These are phyloP conservation scores for Crepidodera aurea DNA, from an alignment of 2,888 invertebrate genomes.

Conservation along the genomic window DNA sequence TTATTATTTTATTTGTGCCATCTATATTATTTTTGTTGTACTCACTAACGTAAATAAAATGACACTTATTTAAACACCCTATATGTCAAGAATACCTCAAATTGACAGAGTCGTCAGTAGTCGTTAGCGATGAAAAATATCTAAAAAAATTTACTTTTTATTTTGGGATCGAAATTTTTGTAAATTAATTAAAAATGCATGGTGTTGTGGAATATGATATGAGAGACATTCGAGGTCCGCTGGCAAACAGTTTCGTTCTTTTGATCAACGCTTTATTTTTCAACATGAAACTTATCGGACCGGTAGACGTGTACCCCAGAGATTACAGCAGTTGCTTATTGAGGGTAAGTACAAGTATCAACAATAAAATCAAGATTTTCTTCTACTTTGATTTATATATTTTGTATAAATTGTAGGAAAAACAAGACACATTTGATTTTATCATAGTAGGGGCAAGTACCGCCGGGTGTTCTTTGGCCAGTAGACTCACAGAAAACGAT, in stretches of 20 bases:
- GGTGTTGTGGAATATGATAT: constrained; percentile 45
- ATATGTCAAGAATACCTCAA: too few relatives aligned
- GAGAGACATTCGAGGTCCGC: constrained; percentile 44
- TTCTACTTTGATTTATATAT: neutral
- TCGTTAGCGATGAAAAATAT: too few relatives aligned
- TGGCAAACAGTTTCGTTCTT: constrained; percentile 48
- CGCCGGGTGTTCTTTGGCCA: constrained; percentile 64
- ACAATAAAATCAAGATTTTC: neutral
- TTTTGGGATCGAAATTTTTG: neutral
- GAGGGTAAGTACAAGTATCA: constrained; percentile 41
- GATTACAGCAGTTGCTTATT: constrained; percentile 44
- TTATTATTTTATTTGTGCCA: too few relatives aligned
- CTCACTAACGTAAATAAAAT: too few relatives aligned
- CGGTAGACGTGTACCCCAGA: constrained; percentile 45
- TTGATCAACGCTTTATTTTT: constrained; percentile 49
- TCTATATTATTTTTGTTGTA: too few relatives aligned
- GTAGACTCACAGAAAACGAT: constrained; percentile 58
- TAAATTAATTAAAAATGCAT: constrained; percentile 25
- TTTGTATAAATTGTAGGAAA: constrained; percentile 33
- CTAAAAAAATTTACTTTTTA: too few relatives aligned
- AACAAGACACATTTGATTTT: constrained; percentile 59
- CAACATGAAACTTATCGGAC: constrained; percentile 46
- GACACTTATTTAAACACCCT: too few relatives aligned
- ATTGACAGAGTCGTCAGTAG: too few relatives aligned
- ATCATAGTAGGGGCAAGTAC: constrained; percentile 64